These are phyloP conservation scores for Drosophila miranda DNA, from an alignment of 1,140 invertebrate genomes.

Conservation along the genomic window DNA sequence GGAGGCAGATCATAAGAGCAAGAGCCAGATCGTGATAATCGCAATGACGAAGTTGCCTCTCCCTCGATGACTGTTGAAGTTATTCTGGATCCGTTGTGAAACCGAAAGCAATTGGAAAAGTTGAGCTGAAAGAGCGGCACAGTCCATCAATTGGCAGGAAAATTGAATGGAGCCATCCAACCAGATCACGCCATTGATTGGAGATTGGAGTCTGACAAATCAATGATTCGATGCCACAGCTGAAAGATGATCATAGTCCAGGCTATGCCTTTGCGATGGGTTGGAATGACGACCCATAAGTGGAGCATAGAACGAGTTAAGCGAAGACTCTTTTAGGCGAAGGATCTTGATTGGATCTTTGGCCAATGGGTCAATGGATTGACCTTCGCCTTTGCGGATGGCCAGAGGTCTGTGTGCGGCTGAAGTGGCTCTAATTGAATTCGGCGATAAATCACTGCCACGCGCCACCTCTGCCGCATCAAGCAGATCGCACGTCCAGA, in stretches of 20 bases:
- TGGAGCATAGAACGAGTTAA: too few relatives aligned
- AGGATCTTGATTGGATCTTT: too few relatives aligned
- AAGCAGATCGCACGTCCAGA: slow-evolving; percentile 37
- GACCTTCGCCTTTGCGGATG: slow-evolving; percentile 31
- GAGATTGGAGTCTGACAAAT: slow-evolving; percentile 14
- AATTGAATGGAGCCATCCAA: slow-evolving; percentile 35
- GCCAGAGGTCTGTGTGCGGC: slow-evolving; percentile 8
- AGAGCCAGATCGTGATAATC: too few relatives aligned
- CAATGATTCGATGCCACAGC: slow-evolving; percentile 6
- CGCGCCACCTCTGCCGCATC: slow-evolving; percentile 40
- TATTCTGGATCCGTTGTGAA: slow-evolving; percentile 25
- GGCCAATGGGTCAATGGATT: slow-evolving; percentile 26
- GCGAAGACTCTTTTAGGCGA: too few relatives aligned
- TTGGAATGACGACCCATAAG: too few relatives aligned
- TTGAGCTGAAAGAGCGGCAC: slow-evolving; percentile 19
- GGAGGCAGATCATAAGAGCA: slow-evolving; percentile 5
- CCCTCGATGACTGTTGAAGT: slow-evolving; percentile 18
- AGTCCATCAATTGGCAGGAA: slow-evolving; percentile 21
- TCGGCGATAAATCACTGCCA: slow-evolving; percentile 61
- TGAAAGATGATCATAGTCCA: slow-evolving; percentile 26
- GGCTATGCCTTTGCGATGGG: not conserved
- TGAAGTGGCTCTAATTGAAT: slow-evolving; percentile 65
- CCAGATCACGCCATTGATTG: slow-evolving; percentile 24
- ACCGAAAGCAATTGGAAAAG: slow-evolving; percentile 19
- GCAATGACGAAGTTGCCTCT: slow-evolving; percentile 49